These are phyloP conservation scores for Lucinisca nassula DNA, from an alignment of 2,888 invertebrate species.

Conservation along the genomic window DNA sequence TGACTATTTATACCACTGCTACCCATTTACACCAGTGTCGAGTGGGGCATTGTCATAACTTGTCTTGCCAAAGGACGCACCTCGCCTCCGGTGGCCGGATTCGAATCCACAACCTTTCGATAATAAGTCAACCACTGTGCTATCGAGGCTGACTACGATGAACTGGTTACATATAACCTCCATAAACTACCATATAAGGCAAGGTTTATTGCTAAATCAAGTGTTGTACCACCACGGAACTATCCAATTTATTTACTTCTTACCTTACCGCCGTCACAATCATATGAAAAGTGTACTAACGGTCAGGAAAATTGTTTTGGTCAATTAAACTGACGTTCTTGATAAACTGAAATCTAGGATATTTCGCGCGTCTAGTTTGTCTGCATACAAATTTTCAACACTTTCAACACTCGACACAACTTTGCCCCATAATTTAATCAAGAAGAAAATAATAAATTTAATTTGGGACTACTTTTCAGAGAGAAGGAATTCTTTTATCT, in stretches of 20 bases:
- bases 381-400: not conserved
- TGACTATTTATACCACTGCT: no score
- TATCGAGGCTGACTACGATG: not conserved
- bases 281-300: not conserved
- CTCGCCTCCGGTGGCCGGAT: no score
- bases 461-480: not conserved
- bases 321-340: not conserved
- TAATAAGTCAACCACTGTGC: no score
- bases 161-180: not conserved
- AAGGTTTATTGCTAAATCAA: not conserved
- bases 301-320: not conserved
- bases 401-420: not conserved
- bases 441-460: not conserved
- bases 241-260: not conserved
- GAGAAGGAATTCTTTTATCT: not conserved
- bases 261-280: not conserved
- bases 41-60: no score
- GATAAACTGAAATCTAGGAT: not conserved
- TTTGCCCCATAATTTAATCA: not conserved
- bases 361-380: not conserved
- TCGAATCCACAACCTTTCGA: no score
- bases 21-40: no score
- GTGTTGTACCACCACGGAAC: not conserved
- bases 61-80: no score
- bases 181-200: not conserved